These are phyloP conservation scores for Lepidochitona cinerea DNA, from an alignment of 2,888 invertebrate species.

Conservation along the genomic window DNA sequence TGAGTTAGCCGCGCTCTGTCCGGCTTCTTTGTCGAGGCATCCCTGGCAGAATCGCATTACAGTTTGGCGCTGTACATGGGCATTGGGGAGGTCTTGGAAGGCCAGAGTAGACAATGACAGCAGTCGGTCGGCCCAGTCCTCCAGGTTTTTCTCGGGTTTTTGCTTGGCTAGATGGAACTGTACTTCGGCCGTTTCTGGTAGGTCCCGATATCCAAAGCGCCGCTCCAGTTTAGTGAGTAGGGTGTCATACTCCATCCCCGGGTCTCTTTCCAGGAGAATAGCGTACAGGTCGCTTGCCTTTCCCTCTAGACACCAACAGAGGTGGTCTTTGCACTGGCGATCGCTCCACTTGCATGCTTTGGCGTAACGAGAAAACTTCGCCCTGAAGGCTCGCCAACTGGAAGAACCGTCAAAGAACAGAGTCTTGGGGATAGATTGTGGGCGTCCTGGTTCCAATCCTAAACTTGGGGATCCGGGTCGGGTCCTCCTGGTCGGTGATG, in stretches of 20 bases:
- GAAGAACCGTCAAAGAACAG: not conserved
- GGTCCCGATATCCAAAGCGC: not conserved
- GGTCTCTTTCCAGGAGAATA: not conserved
- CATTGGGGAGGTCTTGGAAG: not conserved
- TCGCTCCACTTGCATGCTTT: not conserved
- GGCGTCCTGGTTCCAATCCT: too few species aligned
- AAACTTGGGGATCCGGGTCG: too few species aligned
- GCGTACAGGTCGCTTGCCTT: conserved; percentile 1
- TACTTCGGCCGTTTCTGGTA: not conserved
- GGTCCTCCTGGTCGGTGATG: too few species aligned
- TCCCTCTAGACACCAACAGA: conserved; percentile 7
- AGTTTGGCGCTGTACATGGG: not conserved
- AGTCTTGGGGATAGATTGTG: not conserved
- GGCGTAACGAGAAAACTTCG: not conserved
- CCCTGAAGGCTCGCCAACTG: not conserved
- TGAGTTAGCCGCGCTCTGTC: not conserved
- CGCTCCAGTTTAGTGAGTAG: not conserved
- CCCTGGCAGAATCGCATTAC: conserved; percentile 7
- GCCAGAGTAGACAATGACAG: not conserved
- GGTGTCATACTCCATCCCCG: not conserved
- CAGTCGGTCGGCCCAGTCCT: conserved; percentile 12
- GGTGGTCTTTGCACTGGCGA: not conserved
- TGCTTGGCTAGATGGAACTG: not conserved
- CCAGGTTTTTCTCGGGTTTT: not conserved
- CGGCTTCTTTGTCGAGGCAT: conserved; percentile 1